Evolutionary conservation across 2,888 invertebrate genomes (phyloP), one percentile per base, ranked within the genome.

Genomic region (Colostygia pectinataria): DNA sequence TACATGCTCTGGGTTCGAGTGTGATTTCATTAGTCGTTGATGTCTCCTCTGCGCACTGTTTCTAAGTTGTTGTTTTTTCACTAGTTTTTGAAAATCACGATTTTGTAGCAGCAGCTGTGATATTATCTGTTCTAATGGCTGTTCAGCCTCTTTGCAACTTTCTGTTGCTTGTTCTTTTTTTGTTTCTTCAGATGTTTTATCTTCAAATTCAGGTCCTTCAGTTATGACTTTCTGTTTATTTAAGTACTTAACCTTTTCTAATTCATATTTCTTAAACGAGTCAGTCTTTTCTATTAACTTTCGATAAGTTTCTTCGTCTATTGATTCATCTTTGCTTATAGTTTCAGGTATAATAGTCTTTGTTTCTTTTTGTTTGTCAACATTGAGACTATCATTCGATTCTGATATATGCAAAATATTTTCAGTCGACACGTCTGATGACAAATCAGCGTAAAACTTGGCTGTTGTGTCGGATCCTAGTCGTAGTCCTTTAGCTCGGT

Each of bases 101-200:
- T 95, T 96, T 72, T 96, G 95, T 92, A 96, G 93, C 3, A 97
- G 82, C 8, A 97, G 86, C 70, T 96, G 96, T 0, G 96, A 94
- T 38, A 97, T 96, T 36, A 97, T 94, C 80, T 96, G 91, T 79
- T 95, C 94, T 63, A 94, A 87, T 37, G 92, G 94, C 71, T 91
- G 93, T 68, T 91, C 91, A 12, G 66, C 68, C 49, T 83, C 83
- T 63, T 88, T 81, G 27, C 75, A 76, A 37, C 69, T 81, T 59
- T 83, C 83, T 38, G 61, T 59, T 7, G 74, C 65, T 51, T 77
- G 66, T 57, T 74, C 59, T 55, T 61, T 52, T 53, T 58, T 67
- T 39, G 42, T 53, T 44, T 78, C 71, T 25, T 79, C 80, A 48
- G 57, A 57, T 12, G 61, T 25, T 65, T 80, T 83, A 28, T 86